A percentile compares a stretch with the other conserved stretches of the same genome.
phyloP scores from a whole-genome alignment of 2,888 invertebrate genomes.

The Pandemis cinnamomeana region DNA sequence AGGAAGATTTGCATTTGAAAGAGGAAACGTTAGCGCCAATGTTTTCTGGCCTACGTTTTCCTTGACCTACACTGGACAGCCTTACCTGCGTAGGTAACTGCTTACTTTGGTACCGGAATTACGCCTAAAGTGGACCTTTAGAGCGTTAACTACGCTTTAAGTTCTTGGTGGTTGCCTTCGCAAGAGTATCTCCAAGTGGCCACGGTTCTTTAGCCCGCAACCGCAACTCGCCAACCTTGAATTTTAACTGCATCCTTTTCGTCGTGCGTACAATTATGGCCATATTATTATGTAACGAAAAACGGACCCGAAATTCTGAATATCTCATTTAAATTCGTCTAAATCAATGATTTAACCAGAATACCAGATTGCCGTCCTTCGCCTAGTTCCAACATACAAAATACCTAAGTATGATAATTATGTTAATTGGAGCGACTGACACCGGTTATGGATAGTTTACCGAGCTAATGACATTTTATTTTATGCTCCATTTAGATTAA shows the following conservation, averaged over 20 bases:
- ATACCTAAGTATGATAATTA: not conserved
- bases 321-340: slow-evolving; percentile 48
- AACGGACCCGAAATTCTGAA: slow-evolving; percentile 49
- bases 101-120: slow-evolving; percentile 24
- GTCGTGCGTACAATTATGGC: slow-evolving; percentile 36
- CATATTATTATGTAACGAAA: slow-evolving; percentile 51
- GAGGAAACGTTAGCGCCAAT: slow-evolving; percentile 22
- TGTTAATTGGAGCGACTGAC: slow-evolving; percentile 39
- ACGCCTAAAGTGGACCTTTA: slow-evolving; percentile 29
- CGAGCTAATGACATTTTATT: not conserved
- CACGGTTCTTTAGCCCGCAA: slow-evolving; percentile 10
- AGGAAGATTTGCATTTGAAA: slow-evolving; percentile 32
- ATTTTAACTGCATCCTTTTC: slow-evolving; percentile 39
- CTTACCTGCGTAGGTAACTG: not conserved
- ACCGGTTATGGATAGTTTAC: slow-evolving; percentile 18
- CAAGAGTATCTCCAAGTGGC: slow-evolving; percentile 9
- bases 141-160: slow-evolving; percentile 17
- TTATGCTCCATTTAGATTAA: not conserved
- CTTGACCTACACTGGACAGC: slow-evolving; percentile 33
- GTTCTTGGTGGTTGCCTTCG: slow-evolving; percentile 23
- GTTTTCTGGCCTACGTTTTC: slow-evolving; percentile 10
- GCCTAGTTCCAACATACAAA: slow-evolving; percentile 48
- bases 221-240: slow-evolving; percentile 34
- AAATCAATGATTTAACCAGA: slow-evolving; percentile 44
- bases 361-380: slow-evolving; percentile 57